Conservation (phyloP, 2,888 invertebrate genomes). For the Leptinotarsa haldemani region DNA sequence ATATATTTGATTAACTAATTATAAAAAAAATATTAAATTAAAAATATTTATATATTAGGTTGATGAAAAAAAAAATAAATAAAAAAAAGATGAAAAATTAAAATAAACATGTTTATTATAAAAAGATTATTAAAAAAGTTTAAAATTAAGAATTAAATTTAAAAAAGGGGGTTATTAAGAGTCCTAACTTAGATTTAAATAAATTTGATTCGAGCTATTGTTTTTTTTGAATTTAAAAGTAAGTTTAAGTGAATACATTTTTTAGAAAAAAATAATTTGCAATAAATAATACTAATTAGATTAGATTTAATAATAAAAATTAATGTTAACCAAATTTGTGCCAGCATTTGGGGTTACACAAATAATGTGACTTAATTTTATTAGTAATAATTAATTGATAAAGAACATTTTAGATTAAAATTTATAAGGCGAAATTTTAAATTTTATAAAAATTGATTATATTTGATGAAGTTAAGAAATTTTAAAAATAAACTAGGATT, state of each 20-base stretch:
- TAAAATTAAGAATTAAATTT: too few relatives aligned
- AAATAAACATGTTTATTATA: too few relatives aligned
- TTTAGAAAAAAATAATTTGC: conserved; percentile 38
- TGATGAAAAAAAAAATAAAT: too few relatives aligned
- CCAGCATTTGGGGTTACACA: conserved; percentile 80
- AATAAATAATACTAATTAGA: conserved; percentile 72
- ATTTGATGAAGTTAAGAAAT: conserved; percentile 65
- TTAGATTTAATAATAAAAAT: conserved; percentile 72
- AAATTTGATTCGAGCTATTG: too few relatives aligned
- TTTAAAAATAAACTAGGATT: conserved; percentile 72
- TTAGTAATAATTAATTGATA: conserved; percentile 62
- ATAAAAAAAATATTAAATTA: too few relatives aligned
- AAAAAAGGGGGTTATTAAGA: too few relatives aligned
- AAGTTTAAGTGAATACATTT: conserved; percentile 66
- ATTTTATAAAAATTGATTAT: conserved; percentile 62
- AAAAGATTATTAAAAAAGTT: too few relatives aligned
- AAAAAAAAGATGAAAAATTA: too few relatives aligned
- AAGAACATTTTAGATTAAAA: conserved; percentile 62
- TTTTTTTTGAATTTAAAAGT: conserved; percentile 70
- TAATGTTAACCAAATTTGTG: conserved; percentile 75
- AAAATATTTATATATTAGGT: too few relatives aligned
- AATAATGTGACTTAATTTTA: conserved; percentile 64
- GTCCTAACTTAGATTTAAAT: too few relatives aligned
- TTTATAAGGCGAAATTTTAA: conserved; percentile 73
- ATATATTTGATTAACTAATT: too few relatives aligned